Evolutionary conservation across 2,113 vertebrate species (phyloP).

Genomic region (Upupa epops): DNA sequence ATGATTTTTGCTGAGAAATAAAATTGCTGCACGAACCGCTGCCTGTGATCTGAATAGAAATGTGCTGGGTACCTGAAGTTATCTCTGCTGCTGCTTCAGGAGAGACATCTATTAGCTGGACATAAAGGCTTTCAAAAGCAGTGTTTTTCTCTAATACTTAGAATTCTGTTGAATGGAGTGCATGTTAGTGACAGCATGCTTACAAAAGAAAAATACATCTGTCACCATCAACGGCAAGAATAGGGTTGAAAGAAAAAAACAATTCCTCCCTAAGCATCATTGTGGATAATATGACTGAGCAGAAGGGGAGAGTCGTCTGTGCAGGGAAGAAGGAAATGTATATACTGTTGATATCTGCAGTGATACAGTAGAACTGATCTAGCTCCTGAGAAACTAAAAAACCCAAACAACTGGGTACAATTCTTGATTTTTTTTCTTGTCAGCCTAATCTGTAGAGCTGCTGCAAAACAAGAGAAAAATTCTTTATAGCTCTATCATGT

Average conservation of each 20-base stretch:
- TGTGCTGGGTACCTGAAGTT: not conserved
- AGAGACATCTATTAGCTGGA: not conserved
- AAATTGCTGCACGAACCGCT: slow-evolving; percentile 22
- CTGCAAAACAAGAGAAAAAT: not conserved
- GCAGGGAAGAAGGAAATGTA: not conserved
- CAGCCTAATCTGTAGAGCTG: not conserved
- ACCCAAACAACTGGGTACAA: not conserved
- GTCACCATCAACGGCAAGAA: not conserved
- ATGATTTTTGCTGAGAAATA: slow-evolving; percentile 68
- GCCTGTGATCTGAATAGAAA: slow-evolving; percentile 35
- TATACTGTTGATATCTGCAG: fast-evolving
- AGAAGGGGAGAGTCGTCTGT: not conserved
- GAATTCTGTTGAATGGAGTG: not conserved
- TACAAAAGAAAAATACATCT: not conserved
- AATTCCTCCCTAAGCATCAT: not conserved
- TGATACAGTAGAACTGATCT: not conserved
- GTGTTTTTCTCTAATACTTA: not conserved
- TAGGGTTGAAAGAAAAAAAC: not conserved
- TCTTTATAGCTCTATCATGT: not conserved
- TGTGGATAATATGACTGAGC: not conserved
- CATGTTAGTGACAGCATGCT: not conserved
- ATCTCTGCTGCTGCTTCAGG: not conserved
- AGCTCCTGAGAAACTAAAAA: not conserved
- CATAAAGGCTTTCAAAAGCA: not conserved
- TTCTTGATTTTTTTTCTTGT: not conserved